Base-by-base conservation (phyloP, 2,113 vertebrate genomes). In the Dermatemys mawii region DNA sequence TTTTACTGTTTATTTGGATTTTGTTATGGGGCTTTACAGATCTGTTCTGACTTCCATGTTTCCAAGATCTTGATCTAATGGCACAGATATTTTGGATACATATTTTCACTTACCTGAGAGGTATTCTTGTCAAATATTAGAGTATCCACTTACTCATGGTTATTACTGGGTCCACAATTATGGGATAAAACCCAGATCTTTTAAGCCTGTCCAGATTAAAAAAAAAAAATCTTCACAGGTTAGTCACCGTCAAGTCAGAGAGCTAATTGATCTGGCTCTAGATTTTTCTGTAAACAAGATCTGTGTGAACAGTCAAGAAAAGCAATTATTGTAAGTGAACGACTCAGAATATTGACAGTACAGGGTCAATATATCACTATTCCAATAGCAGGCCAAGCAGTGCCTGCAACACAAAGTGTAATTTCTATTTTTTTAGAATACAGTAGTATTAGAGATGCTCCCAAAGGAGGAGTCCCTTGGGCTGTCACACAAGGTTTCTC, bases 261-360 rank as follows among this genome's bases (percentile, higher is more conserved):
- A 46, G 35, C 11, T 75, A 94, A 86, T 50, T 75, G 27, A 86
- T 90, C 54, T 86, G 60, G 75, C 21, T 41, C 29, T 57, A 49
- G 84, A 14, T 53, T 82, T 87, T 91, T 91, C 78, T 91, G 78
- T 83, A 95, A 92, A 88, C 38, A 82, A 84, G 83, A 91, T 91
- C 50, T 94, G 86, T 94, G 35, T 84, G 81, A 93, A 81, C 32
- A 92, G 50, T 88, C 84, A 96, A 88, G 91, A 89, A 95, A 3
- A 79, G 50, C 76, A 88, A 54, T 91, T n/a, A 80, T 29, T 51
- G 46, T 35, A 97, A 75, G 38, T 16, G 75, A 91, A 50, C 9
- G 83, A 2, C 32, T 86, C 46, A 67, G 53, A 95, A 81, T 8
- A 57, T 27, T 44, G 83, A 17, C 75, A 88, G 32, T n/a, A 63